phyloP scores from a whole-genome alignment of 64 coral and sea anemone genomes.

The Porites australiensis region DNA sequence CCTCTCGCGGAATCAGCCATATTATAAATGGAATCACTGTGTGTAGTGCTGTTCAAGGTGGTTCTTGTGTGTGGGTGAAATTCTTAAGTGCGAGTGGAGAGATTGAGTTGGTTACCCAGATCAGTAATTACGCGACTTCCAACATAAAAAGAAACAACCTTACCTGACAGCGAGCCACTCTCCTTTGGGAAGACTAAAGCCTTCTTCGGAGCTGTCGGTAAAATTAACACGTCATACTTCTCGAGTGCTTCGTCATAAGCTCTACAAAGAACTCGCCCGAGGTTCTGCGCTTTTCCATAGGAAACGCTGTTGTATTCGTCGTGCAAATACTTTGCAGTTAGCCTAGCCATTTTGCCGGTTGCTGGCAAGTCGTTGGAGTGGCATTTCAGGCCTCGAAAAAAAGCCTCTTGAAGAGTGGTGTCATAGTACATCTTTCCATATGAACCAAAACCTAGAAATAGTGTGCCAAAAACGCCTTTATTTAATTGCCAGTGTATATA shows the following conservation, averaged over 20 bases:
- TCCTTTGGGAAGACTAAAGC: slow-evolving; percentile 52
- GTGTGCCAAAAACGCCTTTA: no score
- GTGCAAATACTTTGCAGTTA: slow-evolving; percentile 68
- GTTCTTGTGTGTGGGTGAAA: no score
- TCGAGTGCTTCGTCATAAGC: slow-evolving; percentile 62
- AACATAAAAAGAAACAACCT: neutral
- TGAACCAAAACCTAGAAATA: neutral
- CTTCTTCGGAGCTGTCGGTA: slow-evolving; percentile 70
- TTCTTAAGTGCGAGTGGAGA: no score
- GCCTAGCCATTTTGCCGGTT: neutral
- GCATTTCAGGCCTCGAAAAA: neutral
- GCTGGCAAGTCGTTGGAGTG: neutral
- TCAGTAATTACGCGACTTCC: neutral
- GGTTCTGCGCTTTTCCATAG: slow-evolving; percentile 74
- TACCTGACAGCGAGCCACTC: slow-evolving; percentile 56
- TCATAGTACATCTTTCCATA: slow-evolving; percentile 12
- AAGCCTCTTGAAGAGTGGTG: neutral
- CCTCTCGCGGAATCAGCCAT: no score
- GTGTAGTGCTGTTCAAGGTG: no score
- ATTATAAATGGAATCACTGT: no score
- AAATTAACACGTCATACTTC: slow-evolving; percentile 61
- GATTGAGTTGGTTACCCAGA: neutral
- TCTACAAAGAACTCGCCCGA: slow-evolving; percentile 45
- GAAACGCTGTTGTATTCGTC: slow-evolving; percentile 61
- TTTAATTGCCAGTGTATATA: no score